These are phyloP conservation scores for Heliocidaris erythrogramma DNA, from an alignment of 35 echinoderm and acorn worm genomes.

Conservation along the genomic window DNA sequence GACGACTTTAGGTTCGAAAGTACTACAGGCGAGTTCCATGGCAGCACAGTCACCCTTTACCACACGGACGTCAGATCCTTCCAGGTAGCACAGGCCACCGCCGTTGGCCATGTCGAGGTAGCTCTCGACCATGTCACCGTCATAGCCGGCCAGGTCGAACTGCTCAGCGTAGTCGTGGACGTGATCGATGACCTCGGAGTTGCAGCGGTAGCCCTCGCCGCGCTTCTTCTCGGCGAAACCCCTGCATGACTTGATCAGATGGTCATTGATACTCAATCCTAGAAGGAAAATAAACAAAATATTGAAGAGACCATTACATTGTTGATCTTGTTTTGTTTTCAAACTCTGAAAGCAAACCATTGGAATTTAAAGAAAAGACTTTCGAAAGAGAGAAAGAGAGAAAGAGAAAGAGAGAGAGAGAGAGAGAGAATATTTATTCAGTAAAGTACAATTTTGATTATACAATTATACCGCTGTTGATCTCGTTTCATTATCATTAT, in stretches of 20 bases:
- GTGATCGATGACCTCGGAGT: conserved; percentile 18
- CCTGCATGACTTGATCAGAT: not conserved
- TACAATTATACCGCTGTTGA: too few relatives aligned
- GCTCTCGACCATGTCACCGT: conserved; percentile 5
- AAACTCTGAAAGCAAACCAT: too few relatives aligned
- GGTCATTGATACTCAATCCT: not conserved
- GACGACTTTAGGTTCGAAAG: not conserved
- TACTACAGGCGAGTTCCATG: not conserved
- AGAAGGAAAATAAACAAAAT: not conserved
- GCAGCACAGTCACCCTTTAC: not conserved
- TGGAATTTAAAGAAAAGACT: too few relatives aligned
- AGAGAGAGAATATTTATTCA: too few relatives aligned
- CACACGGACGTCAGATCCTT: not conserved
- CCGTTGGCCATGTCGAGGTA: not conserved
- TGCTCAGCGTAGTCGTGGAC: conserved; percentile 19
- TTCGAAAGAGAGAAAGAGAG: too few relatives aligned
- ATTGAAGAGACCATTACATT: too few relatives aligned
- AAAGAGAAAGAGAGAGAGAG: too few relatives aligned
- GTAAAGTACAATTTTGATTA: too few relatives aligned
- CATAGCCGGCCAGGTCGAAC: not conserved
- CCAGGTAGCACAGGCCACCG: not conserved
- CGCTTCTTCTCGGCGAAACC: not conserved
- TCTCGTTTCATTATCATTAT: too few relatives aligned
- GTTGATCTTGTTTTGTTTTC: too few relatives aligned
- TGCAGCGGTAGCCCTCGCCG: not conserved